These are phyloP conservation scores for Drosophila pseudotalamancana DNA, from an alignment of 2,888 invertebrate genomes.

Conservation along the genomic window DNA sequence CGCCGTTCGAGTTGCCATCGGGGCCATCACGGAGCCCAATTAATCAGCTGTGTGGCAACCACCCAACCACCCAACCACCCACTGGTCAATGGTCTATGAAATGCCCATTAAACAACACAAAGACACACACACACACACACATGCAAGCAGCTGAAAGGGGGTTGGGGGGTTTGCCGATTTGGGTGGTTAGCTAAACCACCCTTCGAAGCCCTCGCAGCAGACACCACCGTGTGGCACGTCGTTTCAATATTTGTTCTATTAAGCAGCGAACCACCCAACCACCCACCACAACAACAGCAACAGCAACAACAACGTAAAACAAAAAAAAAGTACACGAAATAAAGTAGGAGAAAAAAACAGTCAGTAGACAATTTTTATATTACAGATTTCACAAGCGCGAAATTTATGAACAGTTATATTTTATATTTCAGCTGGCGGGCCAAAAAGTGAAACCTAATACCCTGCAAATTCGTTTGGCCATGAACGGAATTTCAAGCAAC, in stretches of 20 bases:
- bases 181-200: slow-evolving; percentile 11
- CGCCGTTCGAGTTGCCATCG: slow-evolving; percentile 21
- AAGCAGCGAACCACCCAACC: slow-evolving; percentile 42
- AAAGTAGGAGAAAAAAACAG: slow-evolving; percentile 17
- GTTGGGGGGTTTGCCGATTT: neutral
- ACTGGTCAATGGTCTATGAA: slow-evolving; percentile 78
- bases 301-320: slow-evolving; percentile 34
- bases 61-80: slow-evolving; percentile 11
- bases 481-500: neutral
- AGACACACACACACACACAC: slow-evolving; percentile 16
- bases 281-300: slow-evolving; percentile 6
- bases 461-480: slow-evolving; percentile 9
- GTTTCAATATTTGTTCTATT: slow-evolving; percentile 76
- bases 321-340: too few species aligned
- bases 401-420: slow-evolving; percentile 72
- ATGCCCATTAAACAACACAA: slow-evolving; percentile 67
- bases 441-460: slow-evolving; percentile 41
- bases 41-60: slow-evolving; percentile 63
- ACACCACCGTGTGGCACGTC: slow-evolving; percentile 38
- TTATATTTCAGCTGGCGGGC: slow-evolving; percentile 65
- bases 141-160: slow-evolving; percentile 5
- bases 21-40: slow-evolving; percentile 60
- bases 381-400: slow-evolving; percentile 59
- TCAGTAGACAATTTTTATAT: slow-evolving; percentile 66
- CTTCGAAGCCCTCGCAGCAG: slow-evolving; percentile 1